Conservation (phyloP, 2,797 vertebrate genomes). For the Dendrocincla tyrannina region DNA sequence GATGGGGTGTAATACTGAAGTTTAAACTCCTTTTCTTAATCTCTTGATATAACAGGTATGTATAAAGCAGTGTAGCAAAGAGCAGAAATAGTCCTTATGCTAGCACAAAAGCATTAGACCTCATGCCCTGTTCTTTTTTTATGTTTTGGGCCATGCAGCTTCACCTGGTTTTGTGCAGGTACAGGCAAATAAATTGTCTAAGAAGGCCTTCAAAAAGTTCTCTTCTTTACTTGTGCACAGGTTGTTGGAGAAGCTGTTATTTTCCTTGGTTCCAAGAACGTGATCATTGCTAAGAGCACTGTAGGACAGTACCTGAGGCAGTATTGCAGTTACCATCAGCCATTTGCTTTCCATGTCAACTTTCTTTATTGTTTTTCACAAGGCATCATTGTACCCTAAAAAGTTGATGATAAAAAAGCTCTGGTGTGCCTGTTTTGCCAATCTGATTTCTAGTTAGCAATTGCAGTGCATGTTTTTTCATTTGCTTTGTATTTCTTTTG, state of each 20-base stretch:
- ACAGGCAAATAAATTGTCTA: background rate
- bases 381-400: background rate
- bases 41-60: background rate
- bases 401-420: background rate
- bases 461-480: background rate
- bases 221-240: background rate
- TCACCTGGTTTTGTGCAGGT: background rate
- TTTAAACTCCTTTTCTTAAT: background rate
- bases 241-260: background rate
- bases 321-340: background rate
- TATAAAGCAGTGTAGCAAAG: background rate
- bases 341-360: background rate
- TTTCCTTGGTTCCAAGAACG: background rate
- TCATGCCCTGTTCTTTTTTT: background rate
- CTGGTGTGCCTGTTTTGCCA: background rate
- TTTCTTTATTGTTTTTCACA: background rate
- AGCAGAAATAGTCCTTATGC: background rate
- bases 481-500: constrained; percentile 16
- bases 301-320: background rate
- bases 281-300: background rate
- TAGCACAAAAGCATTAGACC: background rate
- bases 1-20: background rate
- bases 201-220: background rate
- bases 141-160: background rate
- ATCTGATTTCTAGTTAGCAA: background rate